These are phyloP conservation scores for Hirtodrosophila duncani DNA, from an alignment of 2,888 invertebrate species.

Conservation along the genomic window DNA sequence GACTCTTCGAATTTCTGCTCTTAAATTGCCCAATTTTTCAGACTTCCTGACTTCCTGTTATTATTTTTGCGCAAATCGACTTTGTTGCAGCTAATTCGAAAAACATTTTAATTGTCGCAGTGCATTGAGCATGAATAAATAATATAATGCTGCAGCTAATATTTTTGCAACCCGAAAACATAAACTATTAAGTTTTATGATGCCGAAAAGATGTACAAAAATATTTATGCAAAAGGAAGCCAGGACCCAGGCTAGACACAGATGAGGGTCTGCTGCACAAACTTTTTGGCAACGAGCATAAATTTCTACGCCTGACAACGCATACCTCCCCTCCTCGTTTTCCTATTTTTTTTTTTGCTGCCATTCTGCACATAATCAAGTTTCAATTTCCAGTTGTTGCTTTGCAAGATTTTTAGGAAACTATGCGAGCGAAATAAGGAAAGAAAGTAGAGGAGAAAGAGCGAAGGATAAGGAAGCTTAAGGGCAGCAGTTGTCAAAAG, in stretches of 20 bases:
- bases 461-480: slow-evolving; percentile 21
- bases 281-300: slow-evolving; percentile 68
- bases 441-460: slow-evolving; percentile 4
- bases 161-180: slow-evolving; percentile 36
- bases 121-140: slow-evolving; percentile 65
- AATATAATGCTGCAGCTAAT: slow-evolving; percentile 37
- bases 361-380: slow-evolving; percentile 75
- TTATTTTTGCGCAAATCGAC: slow-evolving; percentile 60
- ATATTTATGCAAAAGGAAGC: slow-evolving; percentile 46
- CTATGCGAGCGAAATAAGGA: slow-evolving; percentile 44
- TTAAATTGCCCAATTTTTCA: too few species aligned
- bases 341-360: slow-evolving; percentile 53
- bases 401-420: slow-evolving; percentile 40
- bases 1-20: too few species aligned
- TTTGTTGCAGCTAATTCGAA: slow-evolving; percentile 65
- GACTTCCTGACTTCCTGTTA: too few species aligned
- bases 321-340: slow-evolving; percentile 16
- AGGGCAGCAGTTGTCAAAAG: slow-evolving; percentile 57
- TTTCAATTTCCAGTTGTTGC: slow-evolving; percentile 73
- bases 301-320: slow-evolving; percentile 54
- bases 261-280: slow-evolving; percentile 36
- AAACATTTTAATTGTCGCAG: slow-evolving; percentile 63
- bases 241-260: slow-evolving; percentile 14
- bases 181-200: slow-evolving; percentile 65
- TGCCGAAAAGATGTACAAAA: slow-evolving; percentile 51